A percentile compares a stretch with the other conserved stretches of the same genome.
Conservation (phyloP, 2,113 vertebrate species). For the Terrapene triunguis region DNA sequence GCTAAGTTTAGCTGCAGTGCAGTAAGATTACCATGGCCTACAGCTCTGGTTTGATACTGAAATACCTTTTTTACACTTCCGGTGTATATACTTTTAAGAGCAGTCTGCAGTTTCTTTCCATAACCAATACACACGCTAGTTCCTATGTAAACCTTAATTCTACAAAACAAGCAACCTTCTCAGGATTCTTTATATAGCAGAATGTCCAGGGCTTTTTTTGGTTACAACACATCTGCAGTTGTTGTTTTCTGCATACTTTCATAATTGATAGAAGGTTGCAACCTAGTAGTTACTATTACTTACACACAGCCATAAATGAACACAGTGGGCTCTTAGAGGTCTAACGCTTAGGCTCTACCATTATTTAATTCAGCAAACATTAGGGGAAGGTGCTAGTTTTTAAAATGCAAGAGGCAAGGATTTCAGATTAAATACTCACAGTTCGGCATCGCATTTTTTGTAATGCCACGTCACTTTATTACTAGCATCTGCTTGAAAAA, state of each 20-base stretch:
- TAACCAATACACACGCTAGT: background rate
- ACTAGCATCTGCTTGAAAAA: background rate
- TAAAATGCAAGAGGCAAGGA: constrained; percentile 17
- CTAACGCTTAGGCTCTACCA: background rate
- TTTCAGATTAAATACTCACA: background rate
- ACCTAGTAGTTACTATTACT: background rate
- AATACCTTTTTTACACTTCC: background rate
- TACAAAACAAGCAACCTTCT: background rate
- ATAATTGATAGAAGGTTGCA: background rate
- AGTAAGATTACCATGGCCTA: constrained; percentile 1
- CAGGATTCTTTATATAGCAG: fast-evolving
- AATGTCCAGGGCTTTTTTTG: background rate
- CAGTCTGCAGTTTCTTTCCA: background rate
- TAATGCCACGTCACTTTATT: background rate
- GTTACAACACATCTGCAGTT: background rate
- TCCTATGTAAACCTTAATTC: background rate
- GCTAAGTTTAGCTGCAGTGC: constrained; percentile 47
- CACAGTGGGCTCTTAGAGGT: background rate
- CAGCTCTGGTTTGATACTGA: fast-evolving
- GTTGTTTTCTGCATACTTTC: fast-evolving
- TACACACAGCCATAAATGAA: fast-evolving
- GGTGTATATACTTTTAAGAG: background rate
- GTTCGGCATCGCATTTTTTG: background rate
- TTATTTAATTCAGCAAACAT: background rate
- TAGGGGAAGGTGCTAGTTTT: background rate